Evolutionary conservation across 2,888 invertebrate genomes (phyloP).

Genomic region (Mycalesis mineus): DNA sequence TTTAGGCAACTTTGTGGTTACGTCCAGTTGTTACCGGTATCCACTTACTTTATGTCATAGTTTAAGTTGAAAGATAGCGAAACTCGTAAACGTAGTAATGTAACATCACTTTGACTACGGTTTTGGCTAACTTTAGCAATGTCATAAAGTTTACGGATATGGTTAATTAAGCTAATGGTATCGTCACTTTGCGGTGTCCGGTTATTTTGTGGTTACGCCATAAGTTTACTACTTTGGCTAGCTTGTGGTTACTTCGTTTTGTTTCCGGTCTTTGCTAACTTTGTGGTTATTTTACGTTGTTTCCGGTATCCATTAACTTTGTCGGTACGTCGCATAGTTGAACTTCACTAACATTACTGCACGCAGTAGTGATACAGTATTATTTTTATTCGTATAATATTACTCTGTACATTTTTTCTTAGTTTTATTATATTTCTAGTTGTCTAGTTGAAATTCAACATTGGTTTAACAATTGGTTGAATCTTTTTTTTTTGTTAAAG

Average conservation of each 20-base stretch:
- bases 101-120: no score
- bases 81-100: no score
- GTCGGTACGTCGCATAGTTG: conserved; percentile 21
- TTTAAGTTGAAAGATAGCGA: no score
- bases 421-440: conserved; percentile 61
- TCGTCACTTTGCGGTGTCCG: conserved; percentile 38
- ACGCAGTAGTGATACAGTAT: conserved; percentile 72
- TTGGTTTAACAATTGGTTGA: conserved; percentile 29
- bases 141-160: not conserved
- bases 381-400: conserved; percentile 64
- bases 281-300: not conserved
- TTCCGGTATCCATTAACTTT: not conserved
- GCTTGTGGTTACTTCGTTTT: not conserved
- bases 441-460: conserved; percentile 56
- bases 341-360: conserved; percentile 59
- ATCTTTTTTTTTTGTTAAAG: conserved; percentile 14
- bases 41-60: no score
- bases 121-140: conserved; percentile 35
- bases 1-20: no score
- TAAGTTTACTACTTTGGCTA: no score
- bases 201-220: not conserved
- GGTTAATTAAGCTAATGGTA: not conserved
- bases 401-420: conserved; percentile 68
- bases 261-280: not conserved
- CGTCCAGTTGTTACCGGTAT: no score